phyloP scores from a whole-genome alignment of 2,113 vertebrate species.

The Ondatra zibethicus region DNA sequence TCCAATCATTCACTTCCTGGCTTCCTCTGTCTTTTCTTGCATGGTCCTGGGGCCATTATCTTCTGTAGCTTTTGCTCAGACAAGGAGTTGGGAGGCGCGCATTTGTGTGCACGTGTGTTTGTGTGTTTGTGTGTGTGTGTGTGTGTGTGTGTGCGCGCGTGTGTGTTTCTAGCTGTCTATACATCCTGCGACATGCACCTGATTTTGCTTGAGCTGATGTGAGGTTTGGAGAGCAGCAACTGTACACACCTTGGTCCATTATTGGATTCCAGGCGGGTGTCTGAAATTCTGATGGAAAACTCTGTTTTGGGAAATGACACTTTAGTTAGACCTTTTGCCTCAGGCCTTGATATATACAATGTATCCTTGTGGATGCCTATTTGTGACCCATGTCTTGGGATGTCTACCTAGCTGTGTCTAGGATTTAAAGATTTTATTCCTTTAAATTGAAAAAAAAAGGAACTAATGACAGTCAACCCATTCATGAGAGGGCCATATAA shows the following conservation, averaged over 20 bases:
- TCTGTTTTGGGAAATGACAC: background rate
- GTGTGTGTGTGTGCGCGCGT: background rate
- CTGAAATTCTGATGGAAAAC: background rate
- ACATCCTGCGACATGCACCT: background rate
- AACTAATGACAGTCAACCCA: background rate
- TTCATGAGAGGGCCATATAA: background rate
- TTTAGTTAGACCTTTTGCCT: slow-evolving; percentile 25
- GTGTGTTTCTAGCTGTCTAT: background rate
- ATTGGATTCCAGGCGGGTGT: background rate
- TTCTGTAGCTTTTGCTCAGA: slow-evolving; percentile 26
- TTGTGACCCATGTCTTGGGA: background rate
- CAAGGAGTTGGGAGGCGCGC: background rate
- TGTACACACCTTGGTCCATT: background rate
- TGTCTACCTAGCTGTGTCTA: background rate
- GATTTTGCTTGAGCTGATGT: background rate
- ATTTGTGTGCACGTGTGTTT: background rate
- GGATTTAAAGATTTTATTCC: background rate
- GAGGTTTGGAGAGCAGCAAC: background rate
- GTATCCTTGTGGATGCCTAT: background rate
- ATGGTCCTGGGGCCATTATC: background rate
- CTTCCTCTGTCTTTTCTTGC: background rate
- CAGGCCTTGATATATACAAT: background rate
- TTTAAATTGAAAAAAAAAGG: slow-evolving; percentile 17
- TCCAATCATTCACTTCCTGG: background rate
- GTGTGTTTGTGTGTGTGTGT: background rate